phyloP scores from a whole-genome alignment of 2,113 vertebrate species.

The Anthoscopus minutus region DNA sequence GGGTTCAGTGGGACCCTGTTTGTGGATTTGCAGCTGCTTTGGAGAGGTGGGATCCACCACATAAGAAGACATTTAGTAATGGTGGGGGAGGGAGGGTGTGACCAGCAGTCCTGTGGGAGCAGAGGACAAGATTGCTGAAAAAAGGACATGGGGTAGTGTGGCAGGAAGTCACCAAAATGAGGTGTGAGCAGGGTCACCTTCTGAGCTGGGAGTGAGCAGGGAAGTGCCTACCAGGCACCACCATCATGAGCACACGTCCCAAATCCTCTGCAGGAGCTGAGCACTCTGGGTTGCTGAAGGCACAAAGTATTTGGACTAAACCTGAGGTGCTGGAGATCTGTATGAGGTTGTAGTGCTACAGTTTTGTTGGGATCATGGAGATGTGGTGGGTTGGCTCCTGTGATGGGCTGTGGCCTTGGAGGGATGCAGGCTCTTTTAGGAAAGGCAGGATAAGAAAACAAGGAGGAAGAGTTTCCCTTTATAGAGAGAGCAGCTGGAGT shows the following conservation, averaged over 20 bases:
- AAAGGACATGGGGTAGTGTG: background rate
- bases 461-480: background rate
- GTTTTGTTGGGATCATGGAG: background rate
- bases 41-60: background rate
- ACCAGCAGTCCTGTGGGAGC: background rate
- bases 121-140: background rate
- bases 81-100: background rate
- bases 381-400: background rate
- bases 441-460: background rate
- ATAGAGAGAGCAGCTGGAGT: background rate
- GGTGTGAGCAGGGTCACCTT: background rate
- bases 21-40: background rate
- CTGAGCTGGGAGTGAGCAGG: background rate
- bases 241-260: background rate
- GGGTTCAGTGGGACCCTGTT: background rate
- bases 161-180: background rate
- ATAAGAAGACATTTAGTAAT: background rate
- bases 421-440: background rate
- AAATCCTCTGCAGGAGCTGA: background rate
- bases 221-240: background rate
- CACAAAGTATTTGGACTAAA: background rate
- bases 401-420: background rate
- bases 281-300: accelerated
- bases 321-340: background rate
- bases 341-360: background rate